Percentiles rank a stretch among this genome's conserved stretches.
Evolutionary conservation across 1,140 invertebrate genomes (phyloP).

Genomic region (Drosophila yakuba): DNA sequence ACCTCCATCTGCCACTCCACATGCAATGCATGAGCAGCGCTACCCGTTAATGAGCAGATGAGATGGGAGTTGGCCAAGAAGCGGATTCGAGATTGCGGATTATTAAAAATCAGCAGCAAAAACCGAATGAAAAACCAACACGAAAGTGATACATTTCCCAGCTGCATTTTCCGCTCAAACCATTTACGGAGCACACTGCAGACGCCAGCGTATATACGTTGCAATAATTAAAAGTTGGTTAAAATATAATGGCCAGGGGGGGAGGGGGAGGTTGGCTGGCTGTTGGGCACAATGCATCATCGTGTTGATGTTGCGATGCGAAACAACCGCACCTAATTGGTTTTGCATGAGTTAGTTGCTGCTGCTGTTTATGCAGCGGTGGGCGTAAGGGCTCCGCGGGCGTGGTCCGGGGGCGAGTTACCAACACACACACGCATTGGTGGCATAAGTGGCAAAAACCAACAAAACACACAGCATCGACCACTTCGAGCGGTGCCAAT

Average conservation of each 20-base stretch:
- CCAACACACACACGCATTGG: slow-evolving; percentile 48
- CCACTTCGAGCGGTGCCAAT: slow-evolving; percentile 13
- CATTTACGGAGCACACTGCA: slow-evolving; percentile 19
- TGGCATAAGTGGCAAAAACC: slow-evolving; percentile 57
- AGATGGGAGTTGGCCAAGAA: slow-evolving; percentile 46
- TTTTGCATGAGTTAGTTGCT: slow-evolving; percentile 70
- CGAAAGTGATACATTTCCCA: slow-evolving; percentile 26
- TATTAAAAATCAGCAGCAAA: slow-evolving; percentile 35
- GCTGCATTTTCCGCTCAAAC: slow-evolving; percentile 25
- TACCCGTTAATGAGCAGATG: slow-evolving; percentile 48
- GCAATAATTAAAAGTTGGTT: slow-evolving; percentile 59
- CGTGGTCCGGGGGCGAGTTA: slow-evolving; percentile 1
- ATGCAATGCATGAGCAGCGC: slow-evolving; percentile 53
- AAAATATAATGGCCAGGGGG: slow-evolving; percentile 15
- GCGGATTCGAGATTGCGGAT: slow-evolving; percentile 40
- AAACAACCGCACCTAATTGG: slow-evolving; percentile 75
- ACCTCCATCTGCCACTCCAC: slow-evolving; percentile 7
- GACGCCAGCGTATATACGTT: not conserved
- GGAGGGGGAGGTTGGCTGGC: not conserved
- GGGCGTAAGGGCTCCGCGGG: slow-evolving; percentile 3
- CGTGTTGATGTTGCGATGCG: slow-evolving; percentile 68
- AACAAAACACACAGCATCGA: slow-evolving; percentile 9
- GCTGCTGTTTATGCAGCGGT: slow-evolving; percentile 16
- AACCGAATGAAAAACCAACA: not conserved
- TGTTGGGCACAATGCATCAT: slow-evolving; percentile 31